Percentiles rank a stretch among this genome's conserved stretches.
phyloP scores from a whole-genome alignment of 2,113 vertebrate genomes.

The Vicugna pacos region DNA sequence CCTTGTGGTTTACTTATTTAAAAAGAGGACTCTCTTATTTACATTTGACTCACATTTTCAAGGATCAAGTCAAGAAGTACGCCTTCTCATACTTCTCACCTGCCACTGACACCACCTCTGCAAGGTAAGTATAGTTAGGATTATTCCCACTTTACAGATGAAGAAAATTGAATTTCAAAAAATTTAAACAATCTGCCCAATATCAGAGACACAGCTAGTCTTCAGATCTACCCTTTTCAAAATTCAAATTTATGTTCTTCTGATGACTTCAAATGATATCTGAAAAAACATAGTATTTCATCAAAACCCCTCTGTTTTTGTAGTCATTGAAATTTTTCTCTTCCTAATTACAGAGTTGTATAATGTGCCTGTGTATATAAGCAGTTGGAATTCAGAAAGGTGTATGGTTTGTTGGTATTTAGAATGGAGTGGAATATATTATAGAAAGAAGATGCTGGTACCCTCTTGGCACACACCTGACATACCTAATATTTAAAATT shows the following conservation, averaged over 20 bases:
- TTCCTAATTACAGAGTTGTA: background rate
- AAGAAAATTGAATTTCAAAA: background rate
- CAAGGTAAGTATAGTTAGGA: background rate
- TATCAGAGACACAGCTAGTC: background rate
- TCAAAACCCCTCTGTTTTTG: background rate
- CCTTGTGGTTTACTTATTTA: background rate
- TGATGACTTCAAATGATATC: background rate
- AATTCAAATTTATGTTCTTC: background rate
- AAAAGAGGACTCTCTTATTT: background rate
- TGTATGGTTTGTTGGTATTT: background rate
- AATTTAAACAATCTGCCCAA: background rate
- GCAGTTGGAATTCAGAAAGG: background rate
- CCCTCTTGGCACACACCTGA: background rate
- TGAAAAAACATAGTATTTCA: background rate
- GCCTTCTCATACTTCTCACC: background rate
- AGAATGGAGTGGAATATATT: background rate
- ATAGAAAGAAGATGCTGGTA: background rate
- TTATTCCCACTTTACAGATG: background rate
- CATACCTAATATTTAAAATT: background rate
- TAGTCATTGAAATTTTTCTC: background rate
- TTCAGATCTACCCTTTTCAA: background rate
- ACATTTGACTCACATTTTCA: background rate
- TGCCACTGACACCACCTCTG: background rate
- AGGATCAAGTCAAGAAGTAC: background rate
- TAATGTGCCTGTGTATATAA: background rate